Base-by-base conservation (phyloP, 2,888 invertebrate genomes). In the Caenorhabditis becei region DNA sequence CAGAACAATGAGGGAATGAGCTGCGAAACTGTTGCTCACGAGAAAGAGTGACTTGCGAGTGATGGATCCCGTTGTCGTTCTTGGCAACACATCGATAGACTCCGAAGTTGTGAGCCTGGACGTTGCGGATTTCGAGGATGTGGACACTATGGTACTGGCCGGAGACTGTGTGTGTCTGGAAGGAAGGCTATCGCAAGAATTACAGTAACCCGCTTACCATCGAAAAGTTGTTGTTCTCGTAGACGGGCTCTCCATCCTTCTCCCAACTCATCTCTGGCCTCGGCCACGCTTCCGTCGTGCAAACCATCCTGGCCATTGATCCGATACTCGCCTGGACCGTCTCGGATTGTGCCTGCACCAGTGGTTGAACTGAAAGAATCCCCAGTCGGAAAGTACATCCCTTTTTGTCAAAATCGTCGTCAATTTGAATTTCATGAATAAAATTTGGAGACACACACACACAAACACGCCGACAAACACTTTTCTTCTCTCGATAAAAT, bases 221-320 rank as follows among this genome's bases (percentile, higher is more conserved):
- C 1, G 85, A 71, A 49, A 85, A 88, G 24, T 87, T 83, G 26
- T 86, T 83, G 10, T 81, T 84, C 63, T 90, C 89, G 79, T 83
- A 88, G 11, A 90, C 65, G 24, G 83, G 85, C 14, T 82, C 75
- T 20, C 89, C 90, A 47, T 90, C 86, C 54, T 84, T 85, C 26
- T 88, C 79, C 91, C 91, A 91, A 10, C 69, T 81, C 53, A 91
- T 86, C 24, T 88, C 82, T 0, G 90, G 88, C 44, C 90, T 63
- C 2, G 91, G 91, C 91, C 91, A 91, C 2, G 90, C 87, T 80
- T 91, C 89, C 24, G 89, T 88, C 4, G 85, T 88, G 75, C 89
- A 84, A 24, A 83, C 84, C 63, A 86, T 71, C 18, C 84, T 59
- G 0, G 84, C 79, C 63, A 84, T 80, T 11, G 83, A 35, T 18